These are phyloP conservation scores for Orientallactaga bullata DNA, from an alignment of 2,113 vertebrate genomes.

Conservation along the genomic window DNA sequence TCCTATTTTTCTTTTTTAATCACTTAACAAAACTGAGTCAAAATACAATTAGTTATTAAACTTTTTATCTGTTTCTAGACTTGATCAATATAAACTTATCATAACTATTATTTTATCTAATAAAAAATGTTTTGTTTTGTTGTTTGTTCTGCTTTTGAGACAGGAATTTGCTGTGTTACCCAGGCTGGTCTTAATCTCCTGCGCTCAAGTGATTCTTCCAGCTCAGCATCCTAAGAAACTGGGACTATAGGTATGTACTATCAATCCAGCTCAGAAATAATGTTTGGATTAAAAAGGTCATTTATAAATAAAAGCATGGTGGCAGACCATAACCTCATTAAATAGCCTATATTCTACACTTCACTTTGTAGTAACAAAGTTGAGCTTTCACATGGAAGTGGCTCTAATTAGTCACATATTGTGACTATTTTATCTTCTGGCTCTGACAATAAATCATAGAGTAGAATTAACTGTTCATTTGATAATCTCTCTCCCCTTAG, in stretches of 20 bases:
- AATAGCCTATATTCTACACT: background rate
- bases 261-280: background rate
- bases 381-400: constrained; percentile 8
- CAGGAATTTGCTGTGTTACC: background rate
- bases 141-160: background rate
- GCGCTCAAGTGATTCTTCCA: background rate
- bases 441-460: background rate
- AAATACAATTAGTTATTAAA: background rate
- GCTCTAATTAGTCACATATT: background rate
- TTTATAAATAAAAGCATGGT: constrained; percentile 29
- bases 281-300: background rate
- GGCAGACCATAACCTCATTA: background rate
- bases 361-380: constrained; percentile 1
- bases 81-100: background rate
- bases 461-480: background rate
- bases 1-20: background rate
- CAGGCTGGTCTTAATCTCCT: background rate
- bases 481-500: background rate
- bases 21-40: background rate
- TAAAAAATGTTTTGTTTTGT: background rate
- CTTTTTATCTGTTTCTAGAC: background rate
- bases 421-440: background rate
- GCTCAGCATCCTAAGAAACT: no score
- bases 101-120: constrained; percentile 6
- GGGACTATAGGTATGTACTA: no score